Evolutionary conservation across 2,888 invertebrate genomes (phyloP), one percentile per base, ranked within the genome.

Genomic region (Erebia aethiops): DNA sequence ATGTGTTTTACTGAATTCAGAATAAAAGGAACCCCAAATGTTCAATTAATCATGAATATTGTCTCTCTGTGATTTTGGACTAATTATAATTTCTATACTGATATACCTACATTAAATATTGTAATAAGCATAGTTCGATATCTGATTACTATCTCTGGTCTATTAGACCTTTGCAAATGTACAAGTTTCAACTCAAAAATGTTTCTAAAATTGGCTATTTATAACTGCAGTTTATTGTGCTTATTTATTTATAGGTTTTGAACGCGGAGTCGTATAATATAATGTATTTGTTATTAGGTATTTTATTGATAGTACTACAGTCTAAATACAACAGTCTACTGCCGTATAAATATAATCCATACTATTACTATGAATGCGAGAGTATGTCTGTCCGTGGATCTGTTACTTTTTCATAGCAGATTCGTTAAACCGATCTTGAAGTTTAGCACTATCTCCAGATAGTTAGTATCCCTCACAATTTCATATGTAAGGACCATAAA

Each of bases 41-140:
- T 60, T 43, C 1, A 26, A 16, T 18, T 16, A 60, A 60, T 43
- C 11, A 1, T 60, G n/a, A 60, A 41, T 14, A 60, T 41, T 60
- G 14, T 26, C 13, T 57, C 43, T 16, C 60, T 60, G 58, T 60
- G 58, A 60, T 60, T 60, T 60, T 41, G 60, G 43, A 16, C 43
- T 60, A 60, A 9, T 43, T 41, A 16, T 21, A 21, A 21, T 58
- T n/a, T 56, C 56, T 14, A 18, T 56, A 51, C 51, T 26, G 13
- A 54, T 18, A 10, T n/a, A n/a, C n/a, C n/a, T 18, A 18, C 18
- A 54, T 13, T 14, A 7, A 51, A 51, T 51, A 18, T 54, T 16
- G 54, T 9, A 54, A 54, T 54, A 18, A 54, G 54, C 54, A 11
- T 54, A 51, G n/a, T 13, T 51, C 13, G 51, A n/a, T 26, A 26